phyloP scores from a whole-genome alignment of 2,888 invertebrate species.

The Anagyrus pseudococci region DNA sequence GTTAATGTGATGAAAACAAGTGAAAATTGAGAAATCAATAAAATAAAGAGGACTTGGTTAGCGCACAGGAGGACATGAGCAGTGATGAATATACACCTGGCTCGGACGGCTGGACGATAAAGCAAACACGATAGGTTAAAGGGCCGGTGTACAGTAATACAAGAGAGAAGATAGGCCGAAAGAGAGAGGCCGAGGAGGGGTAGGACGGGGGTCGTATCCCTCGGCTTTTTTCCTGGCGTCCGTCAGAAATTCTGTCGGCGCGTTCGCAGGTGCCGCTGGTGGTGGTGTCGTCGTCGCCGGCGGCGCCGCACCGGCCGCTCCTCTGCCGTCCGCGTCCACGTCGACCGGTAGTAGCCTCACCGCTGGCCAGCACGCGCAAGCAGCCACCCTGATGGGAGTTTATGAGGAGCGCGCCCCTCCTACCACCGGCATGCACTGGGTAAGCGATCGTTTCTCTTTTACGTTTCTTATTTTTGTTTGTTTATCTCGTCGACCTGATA shows the following conservation, averaged over 20 bases:
- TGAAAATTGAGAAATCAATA: too few relatives aligned
- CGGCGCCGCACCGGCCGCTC: conserved; percentile 44
- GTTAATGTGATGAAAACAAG: too few relatives aligned
- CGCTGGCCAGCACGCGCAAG: conserved; percentile 38
- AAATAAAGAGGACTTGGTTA: too few relatives aligned
- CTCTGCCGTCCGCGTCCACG: conserved; percentile 54
- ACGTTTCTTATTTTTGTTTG: too few relatives aligned
- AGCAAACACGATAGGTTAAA: too few relatives aligned
- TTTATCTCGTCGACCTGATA: too few relatives aligned
- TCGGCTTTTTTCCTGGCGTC: conserved; percentile 33
- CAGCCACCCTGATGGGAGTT: conserved; percentile 82
- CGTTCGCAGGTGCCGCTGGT: conserved; percentile 35
- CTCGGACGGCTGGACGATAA: too few relatives aligned
- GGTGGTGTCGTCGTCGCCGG: conserved; percentile 29
- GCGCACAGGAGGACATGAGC: too few relatives aligned
- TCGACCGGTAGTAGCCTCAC: not conserved
- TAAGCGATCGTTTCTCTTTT: too few relatives aligned
- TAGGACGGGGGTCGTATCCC: conserved; percentile 39
- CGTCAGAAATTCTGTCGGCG: conserved; percentile 38
- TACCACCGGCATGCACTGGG: conserved; percentile 92
- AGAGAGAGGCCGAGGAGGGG: conserved; percentile 40
- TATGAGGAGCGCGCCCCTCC: conserved; percentile 81
- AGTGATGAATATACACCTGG: too few relatives aligned
- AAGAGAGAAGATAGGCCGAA: too few relatives aligned
- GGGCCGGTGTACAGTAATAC: too few relatives aligned